Base-by-base conservation (phyloP, 2,888 invertebrate species). In the Aplocera efformata region DNA sequence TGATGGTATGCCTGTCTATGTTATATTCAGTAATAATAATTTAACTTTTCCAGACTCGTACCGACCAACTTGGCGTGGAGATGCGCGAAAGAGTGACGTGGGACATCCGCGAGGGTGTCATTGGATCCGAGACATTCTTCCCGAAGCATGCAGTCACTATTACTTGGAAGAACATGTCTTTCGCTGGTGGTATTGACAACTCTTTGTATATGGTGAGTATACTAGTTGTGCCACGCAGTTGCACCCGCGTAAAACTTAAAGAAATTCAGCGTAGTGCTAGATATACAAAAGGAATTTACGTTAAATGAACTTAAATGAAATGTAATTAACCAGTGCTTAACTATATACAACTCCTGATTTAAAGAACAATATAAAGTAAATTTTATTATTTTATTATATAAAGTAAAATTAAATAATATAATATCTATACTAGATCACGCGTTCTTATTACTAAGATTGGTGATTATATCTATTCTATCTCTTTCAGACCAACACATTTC, bases 111-210 rank as follows among this genome's bases (percentile, higher is more conserved):
- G 92, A 95, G 58, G 97, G 97, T 6, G 96, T 98, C 10, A 95
- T 97, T 13, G 98, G 98, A 0, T 93, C 97, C 0, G 94, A 96
- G 27, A 93, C 94, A 1, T 99, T 98, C 81, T 90, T 92, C 54
- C 97, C 98, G 0, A 96, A 97, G 69, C 97, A 97, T 68, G 96
- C 94, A 1, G 88, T 96, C 42, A 94, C 97, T 46, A 91, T 96
- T 38, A 98, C 98, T 0, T 99, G 98, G 99, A 96, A 96, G 77
- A 98, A 98, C 78, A 94, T 98, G 81, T 95, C 97, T 0, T 97
- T 97, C 72, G 92, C 95, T 65, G 97, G 97, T 34, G 97, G 97
- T 54, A 95, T 94, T 58, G 93, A 93, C 51, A 93, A 93, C 72
- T 92, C 94, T 0, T 79, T 95, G n/a, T 92, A 86, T 67, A 90